A percentile compares a stretch with the other conserved stretches of the same genome.
phyloP scores from a whole-genome alignment of 2,888 invertebrate species.

The Anorthoa munda region DNA sequence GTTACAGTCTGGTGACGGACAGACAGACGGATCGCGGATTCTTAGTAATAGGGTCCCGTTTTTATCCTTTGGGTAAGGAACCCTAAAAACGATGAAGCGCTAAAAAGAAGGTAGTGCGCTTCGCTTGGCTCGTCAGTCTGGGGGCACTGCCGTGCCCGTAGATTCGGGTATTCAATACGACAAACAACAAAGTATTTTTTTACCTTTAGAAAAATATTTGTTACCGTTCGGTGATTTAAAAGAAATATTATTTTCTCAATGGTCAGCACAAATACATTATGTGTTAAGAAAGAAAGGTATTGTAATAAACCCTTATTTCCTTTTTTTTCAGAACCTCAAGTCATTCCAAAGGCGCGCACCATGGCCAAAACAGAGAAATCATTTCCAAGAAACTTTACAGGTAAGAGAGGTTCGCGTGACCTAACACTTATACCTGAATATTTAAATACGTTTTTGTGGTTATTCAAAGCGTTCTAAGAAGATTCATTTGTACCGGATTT shows the following conservation, averaged over 20 bases:
- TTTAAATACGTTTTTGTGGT: constrained; percentile 17
- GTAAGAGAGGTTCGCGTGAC: constrained; percentile 71
- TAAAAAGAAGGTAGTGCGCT: too few relatives aligned
- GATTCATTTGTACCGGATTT: neutral
- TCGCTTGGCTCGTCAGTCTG: too few relatives aligned
- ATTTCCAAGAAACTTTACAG: constrained; percentile 89
- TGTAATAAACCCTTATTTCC: constrained; percentile 23
- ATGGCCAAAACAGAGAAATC: constrained; percentile 90
- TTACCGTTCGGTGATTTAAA: neutral
- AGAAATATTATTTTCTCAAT: neutral
- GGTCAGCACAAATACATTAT: too few relatives aligned
- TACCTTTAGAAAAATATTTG: neutral
- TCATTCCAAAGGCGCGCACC: constrained; percentile 80
- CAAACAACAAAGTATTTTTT: neutral
- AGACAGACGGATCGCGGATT: too few relatives aligned
- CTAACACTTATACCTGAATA: constrained; percentile 26
- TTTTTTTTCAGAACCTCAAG: constrained; percentile 79
- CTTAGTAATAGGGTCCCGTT: too few relatives aligned
- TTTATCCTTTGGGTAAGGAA: too few relatives aligned
- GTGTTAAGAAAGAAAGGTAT: too few relatives aligned
- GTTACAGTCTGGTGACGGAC: too few relatives aligned
- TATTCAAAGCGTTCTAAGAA: neutral
- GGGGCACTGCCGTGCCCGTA: too few relatives aligned
- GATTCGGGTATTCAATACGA: constrained; percentile 8
- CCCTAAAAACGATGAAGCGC: too few relatives aligned